A percentile compares a stretch with the other conserved stretches of the same genome.
Conservation (phyloP, 1,140 invertebrate genomes). For the Palaemon carinicauda region DNA sequence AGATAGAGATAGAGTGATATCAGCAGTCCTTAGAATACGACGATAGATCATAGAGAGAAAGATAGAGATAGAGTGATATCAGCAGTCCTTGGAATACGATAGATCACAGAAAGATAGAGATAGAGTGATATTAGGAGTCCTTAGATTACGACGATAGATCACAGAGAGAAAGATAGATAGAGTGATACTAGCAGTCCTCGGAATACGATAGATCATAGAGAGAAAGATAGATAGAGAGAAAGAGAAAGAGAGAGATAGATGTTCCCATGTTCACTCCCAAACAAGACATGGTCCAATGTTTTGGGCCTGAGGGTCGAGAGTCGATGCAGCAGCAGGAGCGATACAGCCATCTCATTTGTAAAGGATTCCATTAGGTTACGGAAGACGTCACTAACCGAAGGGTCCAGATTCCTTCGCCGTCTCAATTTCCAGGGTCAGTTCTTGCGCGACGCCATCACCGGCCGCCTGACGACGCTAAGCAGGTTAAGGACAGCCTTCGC, state of each 20-base stretch:
- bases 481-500: background rate
- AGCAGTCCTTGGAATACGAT: too few species aligned
- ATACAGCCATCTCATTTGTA: background rate
- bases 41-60: too few species aligned
- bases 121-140: too few species aligned
- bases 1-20: too few species aligned
- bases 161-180: too few species aligned
- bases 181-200: too few species aligned
- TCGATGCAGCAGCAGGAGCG: background rate
- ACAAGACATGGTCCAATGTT: background rate
- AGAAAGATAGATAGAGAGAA: background rate
- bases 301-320: too few species aligned
- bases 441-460: background rate
- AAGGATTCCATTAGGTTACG: slow-evolving; percentile 15
- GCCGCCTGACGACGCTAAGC: background rate
- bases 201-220: too few species aligned
- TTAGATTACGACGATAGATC: too few species aligned
- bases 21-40: too few species aligned
- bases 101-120: too few species aligned
- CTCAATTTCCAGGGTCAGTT: background rate
- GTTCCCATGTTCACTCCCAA: background rate
- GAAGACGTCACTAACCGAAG: background rate
- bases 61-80: too few species aligned
- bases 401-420: background rate
- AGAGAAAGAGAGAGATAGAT: background rate